phyloP scores from a whole-genome alignment of 2,797 vertebrate species.

The Anas georgica region DNA sequence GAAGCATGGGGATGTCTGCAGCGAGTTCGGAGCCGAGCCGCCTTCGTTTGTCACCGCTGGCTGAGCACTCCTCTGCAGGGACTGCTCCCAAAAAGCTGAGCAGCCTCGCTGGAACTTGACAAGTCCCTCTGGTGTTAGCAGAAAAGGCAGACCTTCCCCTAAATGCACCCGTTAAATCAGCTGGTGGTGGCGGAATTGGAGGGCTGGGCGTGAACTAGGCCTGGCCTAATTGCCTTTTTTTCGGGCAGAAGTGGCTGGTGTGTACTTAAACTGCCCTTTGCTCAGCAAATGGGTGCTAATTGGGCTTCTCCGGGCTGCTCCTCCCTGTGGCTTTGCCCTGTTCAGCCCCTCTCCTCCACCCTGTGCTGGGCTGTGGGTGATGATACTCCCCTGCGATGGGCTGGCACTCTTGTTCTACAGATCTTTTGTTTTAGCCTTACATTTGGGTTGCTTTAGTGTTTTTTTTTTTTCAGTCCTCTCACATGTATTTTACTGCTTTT shows the following conservation, averaged over 20 bases:
- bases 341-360: background rate
- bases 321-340: background rate
- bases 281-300: background rate
- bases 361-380: accelerated
- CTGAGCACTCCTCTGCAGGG: background rate
- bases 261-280: background rate
- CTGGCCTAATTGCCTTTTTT: background rate
- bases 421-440: background rate
- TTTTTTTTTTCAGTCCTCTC: background rate
- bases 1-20: too few relatives aligned
- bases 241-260: background rate
- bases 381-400: background rate
- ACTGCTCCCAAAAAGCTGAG: background rate
- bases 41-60: too few relatives aligned
- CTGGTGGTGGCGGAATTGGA: background rate
- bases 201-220: background rate
- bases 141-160: background rate
- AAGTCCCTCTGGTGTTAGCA: background rate
- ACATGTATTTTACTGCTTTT: background rate
- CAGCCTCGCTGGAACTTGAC: background rate
- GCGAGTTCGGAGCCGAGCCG: too few relatives aligned
- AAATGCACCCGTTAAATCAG: background rate
- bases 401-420: background rate
- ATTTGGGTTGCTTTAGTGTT: background rate
- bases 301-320: background rate